A percentile compares a stretch with the other conserved stretches of the same genome.
Conservation (phyloP, 2,113 vertebrate genomes). For the Menidia beryllina region DNA sequence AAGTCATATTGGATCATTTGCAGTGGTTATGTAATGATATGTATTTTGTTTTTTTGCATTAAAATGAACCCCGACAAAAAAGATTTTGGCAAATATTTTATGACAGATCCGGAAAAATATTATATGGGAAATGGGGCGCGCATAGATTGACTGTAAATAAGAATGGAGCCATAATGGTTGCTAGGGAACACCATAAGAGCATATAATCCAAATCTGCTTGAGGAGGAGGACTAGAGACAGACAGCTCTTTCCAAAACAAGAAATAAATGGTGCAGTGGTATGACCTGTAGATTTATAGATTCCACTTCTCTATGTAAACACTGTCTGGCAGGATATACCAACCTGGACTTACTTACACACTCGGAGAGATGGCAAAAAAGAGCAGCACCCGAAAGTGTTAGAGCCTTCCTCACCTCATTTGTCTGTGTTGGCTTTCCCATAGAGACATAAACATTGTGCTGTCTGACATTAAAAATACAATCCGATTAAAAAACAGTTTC, state of each 20-base stretch:
- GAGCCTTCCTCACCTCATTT: constrained; percentile 37
- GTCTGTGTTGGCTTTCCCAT: constrained; percentile 21
- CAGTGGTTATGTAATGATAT: not conserved
- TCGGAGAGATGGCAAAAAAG: constrained; percentile 4
- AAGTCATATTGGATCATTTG: not conserved
- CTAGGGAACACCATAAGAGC: constrained; percentile 69
- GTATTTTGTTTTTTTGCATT: not conserved
- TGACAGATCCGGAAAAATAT: constrained; percentile 45
- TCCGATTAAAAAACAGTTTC: not conserved
- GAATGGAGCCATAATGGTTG: constrained; percentile 58
- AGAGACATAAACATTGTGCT: not conserved
- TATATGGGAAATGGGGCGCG: constrained; percentile 48
- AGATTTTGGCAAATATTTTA: constrained; percentile 30
- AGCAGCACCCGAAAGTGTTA: constrained; percentile 10
- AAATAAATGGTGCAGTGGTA: constrained; percentile 19
- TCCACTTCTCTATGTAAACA: constrained; percentile 19
- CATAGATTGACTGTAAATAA: constrained; percentile 56
- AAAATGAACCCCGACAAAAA: not conserved
- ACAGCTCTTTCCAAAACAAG: constrained; percentile 41
- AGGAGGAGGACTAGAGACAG: constrained; percentile 42
- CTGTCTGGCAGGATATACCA: constrained; percentile 26
- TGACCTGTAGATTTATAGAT: constrained; percentile 16
- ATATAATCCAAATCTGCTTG: constrained; percentile 41
- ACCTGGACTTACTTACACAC: constrained; percentile 19
- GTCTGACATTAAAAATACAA: not conserved